phyloP scores from a whole-genome alignment of 1,140 invertebrate species.

The Orius laevigatus region DNA sequence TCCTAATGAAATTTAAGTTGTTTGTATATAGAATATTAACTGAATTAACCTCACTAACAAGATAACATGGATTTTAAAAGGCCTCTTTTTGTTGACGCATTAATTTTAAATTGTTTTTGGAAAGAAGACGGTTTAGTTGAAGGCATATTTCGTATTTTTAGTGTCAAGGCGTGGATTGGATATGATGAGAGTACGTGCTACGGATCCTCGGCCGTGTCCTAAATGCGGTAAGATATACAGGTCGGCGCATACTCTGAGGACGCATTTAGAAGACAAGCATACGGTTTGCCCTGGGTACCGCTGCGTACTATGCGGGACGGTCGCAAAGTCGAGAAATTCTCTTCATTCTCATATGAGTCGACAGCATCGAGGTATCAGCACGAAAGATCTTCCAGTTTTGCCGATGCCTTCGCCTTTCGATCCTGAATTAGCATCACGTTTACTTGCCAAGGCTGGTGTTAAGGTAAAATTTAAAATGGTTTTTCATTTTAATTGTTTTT shows the following conservation, averaged over 20 bases:
- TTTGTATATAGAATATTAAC: too few relatives aligned
- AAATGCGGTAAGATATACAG: constrained; percentile 87
- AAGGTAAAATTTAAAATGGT: constrained; percentile 36
- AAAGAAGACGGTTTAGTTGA: not conserved
- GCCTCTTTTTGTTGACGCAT: not conserved
- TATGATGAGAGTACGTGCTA: constrained; percentile 69
- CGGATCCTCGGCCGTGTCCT: constrained; percentile 76
- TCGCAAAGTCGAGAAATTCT: constrained; percentile 78
- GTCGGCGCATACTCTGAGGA: constrained; percentile 73
- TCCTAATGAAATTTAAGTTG: too few relatives aligned
- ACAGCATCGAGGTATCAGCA: constrained; percentile 78
- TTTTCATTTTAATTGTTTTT: constrained; percentile 3
- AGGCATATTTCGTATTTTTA: constrained; percentile 17
- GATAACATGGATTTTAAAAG: too few relatives aligned
- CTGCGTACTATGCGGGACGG: constrained; percentile 78
- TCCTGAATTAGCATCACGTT: constrained; percentile 60
- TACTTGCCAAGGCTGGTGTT: constrained; percentile 70
- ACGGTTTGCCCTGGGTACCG: constrained; percentile 81
- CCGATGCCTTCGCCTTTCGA: constrained; percentile 83
- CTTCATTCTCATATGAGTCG: constrained; percentile 84
- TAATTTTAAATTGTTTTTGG: not conserved
- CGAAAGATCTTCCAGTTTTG: constrained; percentile 75
- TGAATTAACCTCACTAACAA: too few relatives aligned
- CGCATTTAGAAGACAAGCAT: constrained; percentile 82
- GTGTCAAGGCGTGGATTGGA: constrained; percentile 57